Percentiles rank a stretch among this genome's conserved stretches.
These are phyloP conservation scores for Morphnarchus princeps DNA, from an alignment of 2,113 vertebrate species.

Conservation along the genomic window DNA sequence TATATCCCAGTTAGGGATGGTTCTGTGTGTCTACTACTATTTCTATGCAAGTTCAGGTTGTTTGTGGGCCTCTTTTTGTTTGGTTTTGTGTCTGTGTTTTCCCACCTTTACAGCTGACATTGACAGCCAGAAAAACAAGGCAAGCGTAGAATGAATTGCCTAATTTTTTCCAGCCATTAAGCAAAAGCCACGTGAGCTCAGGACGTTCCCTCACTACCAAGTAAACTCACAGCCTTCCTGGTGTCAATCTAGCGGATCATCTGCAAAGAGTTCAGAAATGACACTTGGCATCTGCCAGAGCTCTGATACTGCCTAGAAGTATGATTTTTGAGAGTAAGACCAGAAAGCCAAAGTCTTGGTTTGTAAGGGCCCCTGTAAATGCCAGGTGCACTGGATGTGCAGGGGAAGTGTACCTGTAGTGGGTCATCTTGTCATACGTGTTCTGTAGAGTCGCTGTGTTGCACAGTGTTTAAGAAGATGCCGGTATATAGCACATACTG, in stretches of 20 bases:
- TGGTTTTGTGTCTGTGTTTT: not conserved
- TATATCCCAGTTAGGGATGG: not conserved
- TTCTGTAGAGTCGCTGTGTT: not conserved
- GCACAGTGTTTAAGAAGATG: not conserved
- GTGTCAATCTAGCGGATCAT: not conserved
- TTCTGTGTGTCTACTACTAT: not conserved
- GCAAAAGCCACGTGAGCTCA: not conserved
- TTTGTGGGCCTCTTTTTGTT: not conserved
- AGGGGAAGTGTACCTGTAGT: not conserved
- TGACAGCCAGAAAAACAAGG: not conserved
- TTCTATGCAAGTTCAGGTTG: not conserved
- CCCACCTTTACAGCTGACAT: not conserved
- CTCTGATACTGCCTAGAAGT: not conserved
- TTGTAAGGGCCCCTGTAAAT: not conserved
- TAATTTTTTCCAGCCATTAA: not conserved
- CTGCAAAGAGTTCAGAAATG: not conserved
- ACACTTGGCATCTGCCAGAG: not conserved
- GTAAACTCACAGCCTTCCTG: not conserved
- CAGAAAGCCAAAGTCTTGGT: not conserved
- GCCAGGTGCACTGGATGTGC: not conserved
- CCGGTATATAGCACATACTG: not conserved
- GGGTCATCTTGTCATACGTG: not conserved
- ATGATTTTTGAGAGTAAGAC: not conserved
- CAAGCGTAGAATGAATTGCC: not conserved
- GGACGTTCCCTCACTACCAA: not conserved